Conservation (phyloP, 2,113 vertebrate species). For the Rhineura floridana region DNA sequence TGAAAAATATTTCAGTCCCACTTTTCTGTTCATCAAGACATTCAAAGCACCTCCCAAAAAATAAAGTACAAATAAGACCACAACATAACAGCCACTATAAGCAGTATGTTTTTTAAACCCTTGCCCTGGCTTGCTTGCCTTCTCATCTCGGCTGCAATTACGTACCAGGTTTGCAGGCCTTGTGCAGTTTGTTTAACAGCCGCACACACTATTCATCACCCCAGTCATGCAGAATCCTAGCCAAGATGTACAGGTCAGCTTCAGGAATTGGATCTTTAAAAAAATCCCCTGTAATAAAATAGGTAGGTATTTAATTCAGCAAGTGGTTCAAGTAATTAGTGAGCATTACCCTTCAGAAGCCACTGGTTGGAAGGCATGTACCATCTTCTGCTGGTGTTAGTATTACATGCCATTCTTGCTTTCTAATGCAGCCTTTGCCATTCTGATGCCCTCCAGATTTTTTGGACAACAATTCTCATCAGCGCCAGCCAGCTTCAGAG, state of each 20-base stretch:
- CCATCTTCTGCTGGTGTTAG: neutral
- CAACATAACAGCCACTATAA: too few species aligned
- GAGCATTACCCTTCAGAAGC: neutral
- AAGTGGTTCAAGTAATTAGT: neutral
- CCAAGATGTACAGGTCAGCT: slow-evolving; percentile 87
- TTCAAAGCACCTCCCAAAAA: too few species aligned
- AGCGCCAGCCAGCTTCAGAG: too few species aligned
- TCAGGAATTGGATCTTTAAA: slow-evolving; percentile 83
- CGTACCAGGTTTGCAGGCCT: slow-evolving; percentile 81
- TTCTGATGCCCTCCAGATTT: too few species aligned
- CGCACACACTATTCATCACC: slow-evolving; percentile 76
- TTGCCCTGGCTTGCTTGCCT: neutral
- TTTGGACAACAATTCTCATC: too few species aligned
- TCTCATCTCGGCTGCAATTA: neutral
- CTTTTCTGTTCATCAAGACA: too few species aligned
- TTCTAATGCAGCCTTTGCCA: too few species aligned
- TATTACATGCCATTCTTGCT: neutral
- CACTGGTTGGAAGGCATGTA: neutral
- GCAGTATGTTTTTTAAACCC: too few species aligned
- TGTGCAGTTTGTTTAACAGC: slow-evolving; percentile 77
- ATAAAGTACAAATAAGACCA: too few species aligned
- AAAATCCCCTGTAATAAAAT: slow-evolving; percentile 82
- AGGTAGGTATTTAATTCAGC: neutral
- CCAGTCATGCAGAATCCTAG: slow-evolving; percentile 90
- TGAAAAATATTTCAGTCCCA: too few species aligned